Conservation (phyloP, 2,113 vertebrate species). For the Herpetotheres cachinnans region DNA sequence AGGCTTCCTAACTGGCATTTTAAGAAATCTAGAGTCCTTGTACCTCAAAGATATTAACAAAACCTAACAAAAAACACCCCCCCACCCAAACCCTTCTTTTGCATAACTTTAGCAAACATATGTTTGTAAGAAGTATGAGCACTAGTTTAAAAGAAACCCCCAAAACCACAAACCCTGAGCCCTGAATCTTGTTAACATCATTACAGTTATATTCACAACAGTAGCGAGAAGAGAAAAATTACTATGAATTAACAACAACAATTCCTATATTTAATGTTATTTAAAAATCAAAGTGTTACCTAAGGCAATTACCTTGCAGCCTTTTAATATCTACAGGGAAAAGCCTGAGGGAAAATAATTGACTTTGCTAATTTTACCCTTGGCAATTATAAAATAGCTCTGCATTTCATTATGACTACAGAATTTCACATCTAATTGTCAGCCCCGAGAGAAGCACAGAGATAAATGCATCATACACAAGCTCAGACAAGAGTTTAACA, state of each 20-base stretch:
- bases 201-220: slow-evolving; percentile 14
- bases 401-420: slow-evolving; percentile 75
- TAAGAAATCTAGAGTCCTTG: background rate
- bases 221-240: slow-evolving; percentile 64
- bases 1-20: background rate
- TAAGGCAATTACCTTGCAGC: slow-evolving; percentile 79
- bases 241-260: slow-evolving; percentile 70
- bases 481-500: slow-evolving; percentile 59
- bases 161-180: background rate
- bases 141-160: background rate
- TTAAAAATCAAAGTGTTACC: slow-evolving; percentile 82
- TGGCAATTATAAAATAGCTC: slow-evolving; percentile 80
- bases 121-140: background rate
- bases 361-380: slow-evolving; percentile 82
- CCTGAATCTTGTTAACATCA: slow-evolving; percentile 35
- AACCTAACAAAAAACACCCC: background rate
- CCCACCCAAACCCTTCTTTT: background rate
- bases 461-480: slow-evolving; percentile 65
- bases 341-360: slow-evolving; percentile 81
- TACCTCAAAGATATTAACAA: background rate
- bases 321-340: slow-evolving; percentile 79
- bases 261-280: slow-evolving; percentile 75
- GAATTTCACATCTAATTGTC: slow-evolving; percentile 73
- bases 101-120: slow-evolving; percentile 18
- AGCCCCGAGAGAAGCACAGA: slow-evolving; percentile 62